A percentile compares a stretch with the other conserved stretches of the same genome.
Evolutionary conservation across 1,140 invertebrate genomes (phyloP).

Genomic region (Drosophila orosa): DNA sequence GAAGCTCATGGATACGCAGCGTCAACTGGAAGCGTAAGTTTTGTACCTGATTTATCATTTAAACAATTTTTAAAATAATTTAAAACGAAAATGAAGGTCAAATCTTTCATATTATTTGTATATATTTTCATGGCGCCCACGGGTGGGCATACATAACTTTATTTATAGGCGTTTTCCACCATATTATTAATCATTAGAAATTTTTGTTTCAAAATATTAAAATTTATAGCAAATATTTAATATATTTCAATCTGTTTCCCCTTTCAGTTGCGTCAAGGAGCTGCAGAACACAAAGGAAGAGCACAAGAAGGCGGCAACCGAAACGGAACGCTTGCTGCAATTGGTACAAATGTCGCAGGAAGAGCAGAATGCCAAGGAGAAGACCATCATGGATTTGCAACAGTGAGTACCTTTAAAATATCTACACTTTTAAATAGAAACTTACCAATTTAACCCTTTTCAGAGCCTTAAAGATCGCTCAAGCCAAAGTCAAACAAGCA

Average conservation of each 20-base stretch:
- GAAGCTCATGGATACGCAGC: constrained; percentile 90
- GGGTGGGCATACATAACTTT: not conserved
- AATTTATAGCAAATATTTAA: not conserved
- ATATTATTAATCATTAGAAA: no score
- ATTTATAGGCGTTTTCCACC: no score
- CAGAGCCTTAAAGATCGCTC: constrained; percentile 94
- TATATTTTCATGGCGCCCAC: not conserved
- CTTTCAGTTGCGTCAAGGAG: constrained; percentile 84
- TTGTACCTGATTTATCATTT: no score
- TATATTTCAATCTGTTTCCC: not conserved
- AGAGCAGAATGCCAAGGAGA: constrained; percentile 97
- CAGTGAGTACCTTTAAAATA: constrained; percentile 89
- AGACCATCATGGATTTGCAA: constrained; percentile 97
- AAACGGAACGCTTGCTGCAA: constrained; percentile 95
- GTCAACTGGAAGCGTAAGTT: constrained; percentile 85
- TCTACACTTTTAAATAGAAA: rapidly evolving
- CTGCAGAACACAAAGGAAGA: constrained; percentile 91
- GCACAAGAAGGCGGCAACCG: constrained; percentile 90
- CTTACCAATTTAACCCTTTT: constrained; percentile 10
- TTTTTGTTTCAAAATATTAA: not conserved
- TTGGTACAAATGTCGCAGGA: constrained; percentile 97
- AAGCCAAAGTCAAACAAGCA: constrained; percentile 92
- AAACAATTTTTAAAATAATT: no score
- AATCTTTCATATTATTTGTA: no score
- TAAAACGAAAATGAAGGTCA: no score